Conservation (phyloP, 2,888 invertebrate genomes). For the Leptinotarsa haldemani region DNA sequence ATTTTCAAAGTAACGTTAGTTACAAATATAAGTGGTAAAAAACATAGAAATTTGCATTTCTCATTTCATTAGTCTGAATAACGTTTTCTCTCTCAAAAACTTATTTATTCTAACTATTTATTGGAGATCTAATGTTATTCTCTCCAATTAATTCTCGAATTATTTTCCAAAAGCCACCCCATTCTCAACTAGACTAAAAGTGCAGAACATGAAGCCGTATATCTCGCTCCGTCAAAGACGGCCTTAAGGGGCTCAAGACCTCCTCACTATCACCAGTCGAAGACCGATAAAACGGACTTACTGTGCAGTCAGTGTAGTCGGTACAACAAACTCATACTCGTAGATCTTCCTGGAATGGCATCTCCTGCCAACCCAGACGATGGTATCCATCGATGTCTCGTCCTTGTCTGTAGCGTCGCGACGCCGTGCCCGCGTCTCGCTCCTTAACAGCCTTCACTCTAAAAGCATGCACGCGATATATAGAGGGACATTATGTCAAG, state of each 20-base stretch:
- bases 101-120: too few species aligned
- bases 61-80: too few species aligned
- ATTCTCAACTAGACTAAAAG: background rate
- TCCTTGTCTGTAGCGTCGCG: conserved; percentile 52
- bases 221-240: background rate
- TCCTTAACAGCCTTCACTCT: conserved; percentile 69
- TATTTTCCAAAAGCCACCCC: background rate
- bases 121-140: background rate
- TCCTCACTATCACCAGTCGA: conserved; percentile 36
- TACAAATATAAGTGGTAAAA: too few species aligned
- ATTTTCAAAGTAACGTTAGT: too few species aligned
- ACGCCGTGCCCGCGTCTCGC: conserved; percentile 53
- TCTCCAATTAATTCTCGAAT: background rate
- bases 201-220: background rate
- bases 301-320: conserved; percentile 58
- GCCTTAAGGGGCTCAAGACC: conserved; percentile 20
- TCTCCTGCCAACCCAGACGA: conserved; percentile 58
- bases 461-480: conserved; percentile 74
- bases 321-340: conserved; percentile 69
- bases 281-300: conserved; percentile 58
- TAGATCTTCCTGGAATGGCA: conserved; percentile 68
- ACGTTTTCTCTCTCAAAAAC: too few species aligned
- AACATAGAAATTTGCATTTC: too few species aligned
- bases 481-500: conserved; percentile 76
- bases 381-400: conserved; percentile 56